These are phyloP conservation scores for Graphium colonna DNA, from an alignment of 2,888 invertebrate genomes.

Conservation along the genomic window DNA sequence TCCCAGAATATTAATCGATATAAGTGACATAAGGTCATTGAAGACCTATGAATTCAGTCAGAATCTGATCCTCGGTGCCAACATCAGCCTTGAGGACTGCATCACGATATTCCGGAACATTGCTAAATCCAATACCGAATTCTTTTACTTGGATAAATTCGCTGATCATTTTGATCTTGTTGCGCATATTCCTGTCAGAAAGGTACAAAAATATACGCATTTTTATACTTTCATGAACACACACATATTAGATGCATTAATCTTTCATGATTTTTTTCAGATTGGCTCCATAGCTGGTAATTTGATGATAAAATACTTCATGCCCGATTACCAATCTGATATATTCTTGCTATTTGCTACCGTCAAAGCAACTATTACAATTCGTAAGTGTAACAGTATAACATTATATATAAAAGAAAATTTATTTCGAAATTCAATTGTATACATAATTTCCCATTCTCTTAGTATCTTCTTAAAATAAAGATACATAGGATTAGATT, in stretches of 20 bases:
- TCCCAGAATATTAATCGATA: constrained; percentile 55
- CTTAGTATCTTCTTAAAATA: too few relatives aligned
- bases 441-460: too few relatives aligned
- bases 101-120: constrained; percentile 67
- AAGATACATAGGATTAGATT: too few relatives aligned
- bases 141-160: constrained; percentile 75
- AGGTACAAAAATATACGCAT: constrained; percentile 61
- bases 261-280: constrained; percentile 43
- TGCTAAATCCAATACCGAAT: constrained; percentile 53
- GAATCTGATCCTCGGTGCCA: constrained; percentile 77
- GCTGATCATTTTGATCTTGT: constrained; percentile 81
- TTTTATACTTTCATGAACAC: too few relatives aligned
- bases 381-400: constrained; percentile 58
- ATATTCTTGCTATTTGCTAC: constrained; percentile 80
- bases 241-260: too few relatives aligned
- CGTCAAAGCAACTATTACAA: constrained; percentile 71
- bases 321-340: constrained; percentile 83
- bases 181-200: constrained; percentile 82
- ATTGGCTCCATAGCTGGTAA: constrained; percentile 85
- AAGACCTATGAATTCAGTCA: constrained; percentile 54
- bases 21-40: constrained; percentile 50
- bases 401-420: too few relatives aligned
- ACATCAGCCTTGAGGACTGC: constrained; percentile 77
- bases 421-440: too few relatives aligned
- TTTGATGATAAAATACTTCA: constrained; percentile 81